Conservation (phyloP, 2,888 invertebrate species). For the Melolontha melolontha region DNA sequence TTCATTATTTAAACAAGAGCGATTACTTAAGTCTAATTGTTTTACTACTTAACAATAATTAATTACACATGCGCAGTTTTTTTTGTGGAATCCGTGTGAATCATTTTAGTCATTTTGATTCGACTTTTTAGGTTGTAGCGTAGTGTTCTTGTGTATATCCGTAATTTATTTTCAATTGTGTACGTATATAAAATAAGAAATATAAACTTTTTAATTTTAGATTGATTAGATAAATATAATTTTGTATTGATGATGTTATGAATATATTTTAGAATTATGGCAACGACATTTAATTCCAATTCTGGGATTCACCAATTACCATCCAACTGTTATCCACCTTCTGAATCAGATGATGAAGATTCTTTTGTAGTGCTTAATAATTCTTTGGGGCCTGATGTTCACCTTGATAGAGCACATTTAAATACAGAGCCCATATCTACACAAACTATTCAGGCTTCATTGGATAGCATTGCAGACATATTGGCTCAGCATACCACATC, state of each 20-base stretch:
- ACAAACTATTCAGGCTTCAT: constrained; percentile 26
- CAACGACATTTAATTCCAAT: constrained; percentile 30
- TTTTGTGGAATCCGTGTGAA: too few species aligned
- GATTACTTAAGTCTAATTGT: too few species aligned
- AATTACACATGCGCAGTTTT: too few species aligned
- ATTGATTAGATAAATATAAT: too few species aligned
- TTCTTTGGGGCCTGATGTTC: constrained; percentile 34
- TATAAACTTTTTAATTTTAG: too few species aligned
- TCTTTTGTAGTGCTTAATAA: constrained; percentile 59
- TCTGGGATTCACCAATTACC: constrained; percentile 49
- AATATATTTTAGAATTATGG: constrained; percentile 34
- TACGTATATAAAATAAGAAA: too few species aligned
- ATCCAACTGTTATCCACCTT: constrained; percentile 49
- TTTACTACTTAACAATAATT: too few species aligned
- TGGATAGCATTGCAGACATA: constrained; percentile 34
- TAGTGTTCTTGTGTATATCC: too few species aligned
- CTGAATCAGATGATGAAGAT: constrained; percentile 56
- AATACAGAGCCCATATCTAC: constrained; percentile 42
- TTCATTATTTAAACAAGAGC: too few species aligned
- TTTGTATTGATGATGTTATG: neutral
- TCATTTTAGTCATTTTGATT: too few species aligned
- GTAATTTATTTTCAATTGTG: too few species aligned
- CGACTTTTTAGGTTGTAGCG: too few species aligned
- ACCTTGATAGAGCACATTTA: constrained; percentile 28
- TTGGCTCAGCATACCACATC: constrained; percentile 11